Evolutionary conservation across 2,797 vertebrate species (phyloP).

Genomic region (Selene dorsalis): DNA sequence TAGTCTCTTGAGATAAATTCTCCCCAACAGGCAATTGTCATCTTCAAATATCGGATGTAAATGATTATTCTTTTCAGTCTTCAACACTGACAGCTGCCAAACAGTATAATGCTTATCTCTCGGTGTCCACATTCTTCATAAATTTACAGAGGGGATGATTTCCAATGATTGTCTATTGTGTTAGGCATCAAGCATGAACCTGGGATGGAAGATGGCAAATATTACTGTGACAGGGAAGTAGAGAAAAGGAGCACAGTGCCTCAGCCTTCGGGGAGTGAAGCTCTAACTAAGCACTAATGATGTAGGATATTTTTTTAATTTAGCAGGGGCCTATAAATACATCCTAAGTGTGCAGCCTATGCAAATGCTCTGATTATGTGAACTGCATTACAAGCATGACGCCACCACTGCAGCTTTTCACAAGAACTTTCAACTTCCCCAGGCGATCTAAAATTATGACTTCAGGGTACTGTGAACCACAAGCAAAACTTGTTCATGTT

Average conservation of each 20-base stretch:
- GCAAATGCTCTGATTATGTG: conserved; percentile 37
- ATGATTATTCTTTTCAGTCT: conserved; percentile 55
- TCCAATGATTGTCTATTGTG: conserved; percentile 77
- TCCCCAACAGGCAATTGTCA: conserved; percentile 57
- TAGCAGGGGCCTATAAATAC: conserved; percentile 45
- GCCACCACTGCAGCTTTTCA: conserved; percentile 47
- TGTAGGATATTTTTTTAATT: conserved; percentile 50
- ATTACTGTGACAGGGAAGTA: conserved; percentile 40
- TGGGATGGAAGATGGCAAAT: conserved; percentile 57
- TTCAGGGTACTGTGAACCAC: conserved; percentile 45
- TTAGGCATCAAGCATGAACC: conserved; percentile 43
- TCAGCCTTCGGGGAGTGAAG: conserved; percentile 33
- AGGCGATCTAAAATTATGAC: conserved; percentile 52
- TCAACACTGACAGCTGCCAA: conserved; percentile 49
- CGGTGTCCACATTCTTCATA: conserved; percentile 60
- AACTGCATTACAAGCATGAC: conserved; percentile 12
- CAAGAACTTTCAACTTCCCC: conserved; percentile 23
- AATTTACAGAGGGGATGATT: conserved; percentile 62
- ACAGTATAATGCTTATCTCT: conserved; percentile 39
- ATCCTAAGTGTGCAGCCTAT: conserved; percentile 27
- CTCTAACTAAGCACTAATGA: conserved; percentile 30
- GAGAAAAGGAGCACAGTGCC: conserved; percentile 29
- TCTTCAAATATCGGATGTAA: conserved; percentile 69
- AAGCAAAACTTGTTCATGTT: conserved; percentile 57
- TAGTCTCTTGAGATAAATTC: conserved; percentile 59